Conservation (phyloP, 2,113 vertebrate species). For the Pomatostomus ruficeps region DNA sequence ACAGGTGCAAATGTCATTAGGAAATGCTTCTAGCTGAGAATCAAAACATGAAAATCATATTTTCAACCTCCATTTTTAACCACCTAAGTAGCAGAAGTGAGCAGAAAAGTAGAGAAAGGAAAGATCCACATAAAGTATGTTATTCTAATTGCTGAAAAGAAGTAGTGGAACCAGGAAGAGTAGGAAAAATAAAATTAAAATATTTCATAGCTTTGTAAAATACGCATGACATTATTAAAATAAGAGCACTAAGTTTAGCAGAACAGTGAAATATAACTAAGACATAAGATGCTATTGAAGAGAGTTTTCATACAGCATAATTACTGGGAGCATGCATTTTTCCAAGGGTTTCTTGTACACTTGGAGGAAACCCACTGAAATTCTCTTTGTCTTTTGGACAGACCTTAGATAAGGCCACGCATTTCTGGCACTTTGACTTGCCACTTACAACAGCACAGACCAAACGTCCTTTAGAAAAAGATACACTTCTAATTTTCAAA, state of each 20-base stretch:
- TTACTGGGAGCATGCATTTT: neutral
- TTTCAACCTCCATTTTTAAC: neutral
- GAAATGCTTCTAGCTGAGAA: neutral
- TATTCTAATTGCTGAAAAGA: neutral
- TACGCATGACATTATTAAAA: neutral
- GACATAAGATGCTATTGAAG: neutral
- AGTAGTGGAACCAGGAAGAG: neutral
- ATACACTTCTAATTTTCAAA: neutral
- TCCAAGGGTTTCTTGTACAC: neutral
- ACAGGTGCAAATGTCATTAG: neutral
- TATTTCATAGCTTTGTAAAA: neutral
- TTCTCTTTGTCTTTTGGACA: neutral
- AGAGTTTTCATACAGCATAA: neutral
- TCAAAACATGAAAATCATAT: neutral
- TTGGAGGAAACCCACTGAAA: neutral
- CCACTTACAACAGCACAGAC: neutral
- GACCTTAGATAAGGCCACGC: neutral
- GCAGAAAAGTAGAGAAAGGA: neutral
- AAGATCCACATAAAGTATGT: neutral
- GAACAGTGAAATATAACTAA: neutral
- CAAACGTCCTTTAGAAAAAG: neutral
- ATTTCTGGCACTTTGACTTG: neutral
- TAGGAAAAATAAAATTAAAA: neutral
- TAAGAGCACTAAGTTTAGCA: neutral
- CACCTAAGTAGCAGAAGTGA: neutral